Conservation (phyloP, 2,113 vertebrate species). For the Corvus cornix region DNA sequence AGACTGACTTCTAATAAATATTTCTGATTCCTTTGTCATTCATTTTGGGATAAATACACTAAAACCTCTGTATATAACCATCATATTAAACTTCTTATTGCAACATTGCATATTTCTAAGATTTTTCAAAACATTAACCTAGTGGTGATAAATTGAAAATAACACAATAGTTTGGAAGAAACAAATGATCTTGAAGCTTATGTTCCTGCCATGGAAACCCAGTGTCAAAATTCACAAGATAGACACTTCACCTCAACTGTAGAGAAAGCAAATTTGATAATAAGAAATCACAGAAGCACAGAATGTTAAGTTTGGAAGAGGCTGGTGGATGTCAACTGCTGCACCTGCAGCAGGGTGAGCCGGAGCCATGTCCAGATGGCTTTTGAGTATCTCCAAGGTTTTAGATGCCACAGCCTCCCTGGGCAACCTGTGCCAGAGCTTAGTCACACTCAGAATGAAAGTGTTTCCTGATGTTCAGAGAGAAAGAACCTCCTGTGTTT, state of each 20-base stretch:
- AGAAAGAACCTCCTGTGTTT: not conserved
- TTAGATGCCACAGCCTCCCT: not conserved
- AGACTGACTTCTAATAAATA: not conserved
- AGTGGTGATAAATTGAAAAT: not conserved
- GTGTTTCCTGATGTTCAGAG: not conserved
- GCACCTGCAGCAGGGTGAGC: not conserved
- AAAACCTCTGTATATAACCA: not conserved
- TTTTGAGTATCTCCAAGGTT: not conserved
- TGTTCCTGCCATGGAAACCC: not conserved
- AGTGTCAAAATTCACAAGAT: not conserved
- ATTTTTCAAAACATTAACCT: not conserved
- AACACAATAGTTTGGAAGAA: not conserved
- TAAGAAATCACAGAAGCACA: not conserved
- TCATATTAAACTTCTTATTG: not conserved
- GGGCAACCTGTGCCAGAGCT: not conserved
- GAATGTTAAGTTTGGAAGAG: not conserved
- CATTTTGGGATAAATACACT: not conserved
- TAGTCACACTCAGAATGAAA: not conserved
- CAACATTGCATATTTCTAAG: not conserved
- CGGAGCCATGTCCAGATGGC: fast-evolving
- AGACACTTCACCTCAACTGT: not conserved
- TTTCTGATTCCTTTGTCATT: not conserved
- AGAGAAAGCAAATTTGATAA: not conserved
- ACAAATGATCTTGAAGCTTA: not conserved
- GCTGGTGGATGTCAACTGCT: not conserved